Conservation (phyloP, 2,888 invertebrate genomes). For the Ormyrus thymus region DNA sequence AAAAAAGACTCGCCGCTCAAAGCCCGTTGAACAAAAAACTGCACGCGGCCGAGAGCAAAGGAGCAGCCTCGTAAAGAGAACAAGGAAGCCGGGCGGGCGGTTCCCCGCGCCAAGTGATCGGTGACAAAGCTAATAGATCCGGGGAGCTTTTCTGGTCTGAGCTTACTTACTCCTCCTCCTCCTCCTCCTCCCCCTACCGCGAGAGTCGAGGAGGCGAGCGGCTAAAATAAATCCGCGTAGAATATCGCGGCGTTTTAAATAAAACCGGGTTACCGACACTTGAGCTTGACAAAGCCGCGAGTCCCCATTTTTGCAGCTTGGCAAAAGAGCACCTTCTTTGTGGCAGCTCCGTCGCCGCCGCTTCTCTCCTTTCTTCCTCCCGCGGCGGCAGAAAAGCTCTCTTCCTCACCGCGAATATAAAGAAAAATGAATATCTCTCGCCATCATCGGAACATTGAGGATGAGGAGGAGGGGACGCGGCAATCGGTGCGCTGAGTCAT, state of each 20-base stretch:
- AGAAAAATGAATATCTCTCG: neutral
- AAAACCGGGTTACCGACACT: slow-evolving; percentile 67
- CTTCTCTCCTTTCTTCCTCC: slow-evolving; percentile 5
- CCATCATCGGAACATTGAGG: no score
- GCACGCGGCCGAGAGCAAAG: neutral
- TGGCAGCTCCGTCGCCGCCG: neutral
- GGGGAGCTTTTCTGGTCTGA: neutral
- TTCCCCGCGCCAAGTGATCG: neutral
- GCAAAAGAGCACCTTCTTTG: slow-evolving; percentile 47
- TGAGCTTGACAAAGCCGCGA: slow-evolving; percentile 53
- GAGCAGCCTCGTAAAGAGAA: neutral
- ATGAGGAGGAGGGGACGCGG: neutral
- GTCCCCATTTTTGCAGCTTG: slow-evolving; percentile 48
- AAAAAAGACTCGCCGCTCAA: neutral
- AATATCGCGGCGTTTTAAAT: slow-evolving; percentile 70
- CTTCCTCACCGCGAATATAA: neutral
- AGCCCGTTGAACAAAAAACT: no score
- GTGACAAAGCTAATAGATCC: slow-evolving; percentile 21
- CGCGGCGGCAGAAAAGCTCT: neutral
- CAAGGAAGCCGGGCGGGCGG: neutral
- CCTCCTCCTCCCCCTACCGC: neutral
- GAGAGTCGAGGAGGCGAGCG: slow-evolving; percentile 58
- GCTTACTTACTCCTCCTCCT: slow-evolving; percentile 4
- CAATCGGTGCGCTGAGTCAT: slow-evolving; percentile 34
- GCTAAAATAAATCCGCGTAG: slow-evolving; percentile 70